Evolutionary conservation across 2,113 vertebrate genomes (phyloP).

Genomic region (Phalacrocorax carbo): DNA sequence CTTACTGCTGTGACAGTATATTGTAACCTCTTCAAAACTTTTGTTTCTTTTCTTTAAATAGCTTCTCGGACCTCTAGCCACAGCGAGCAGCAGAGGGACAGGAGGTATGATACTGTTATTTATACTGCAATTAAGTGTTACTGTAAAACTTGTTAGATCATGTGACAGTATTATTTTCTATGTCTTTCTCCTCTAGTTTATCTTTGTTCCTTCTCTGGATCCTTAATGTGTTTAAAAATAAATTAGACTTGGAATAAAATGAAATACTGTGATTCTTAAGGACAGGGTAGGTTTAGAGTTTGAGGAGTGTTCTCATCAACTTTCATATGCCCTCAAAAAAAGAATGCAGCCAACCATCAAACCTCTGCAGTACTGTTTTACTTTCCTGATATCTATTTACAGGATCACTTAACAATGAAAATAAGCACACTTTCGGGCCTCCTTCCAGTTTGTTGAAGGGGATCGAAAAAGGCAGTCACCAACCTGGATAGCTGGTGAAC

Average conservation of each 20-base stretch:
- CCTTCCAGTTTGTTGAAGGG: not conserved
- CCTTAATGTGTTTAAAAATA: not conserved
- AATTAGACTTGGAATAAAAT: not conserved
- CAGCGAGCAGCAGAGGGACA: constrained; percentile 80
- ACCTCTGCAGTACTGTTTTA: not conserved
- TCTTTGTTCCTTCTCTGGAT: not conserved
- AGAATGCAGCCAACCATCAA: not conserved
- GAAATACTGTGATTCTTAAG: not conserved
- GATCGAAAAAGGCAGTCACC: not conserved
- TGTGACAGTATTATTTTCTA: not conserved
- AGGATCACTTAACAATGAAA: constrained; percentile 1
- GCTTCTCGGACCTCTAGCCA: constrained; percentile 81
- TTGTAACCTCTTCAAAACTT: constrained; percentile 31
- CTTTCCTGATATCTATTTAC: not conserved
- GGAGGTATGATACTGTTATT: constrained; percentile 79
- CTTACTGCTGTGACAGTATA: not conserved
- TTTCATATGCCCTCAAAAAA: not conserved
- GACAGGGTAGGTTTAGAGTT: not conserved
- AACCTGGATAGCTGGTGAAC: not conserved
- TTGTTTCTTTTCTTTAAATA: constrained; percentile 47
- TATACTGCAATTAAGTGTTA: not conserved
- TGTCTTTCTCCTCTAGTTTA: not conserved
- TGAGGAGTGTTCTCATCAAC: not conserved
- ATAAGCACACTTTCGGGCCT: not conserved
- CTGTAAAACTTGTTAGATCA: not conserved